Evolutionary conservation across 2,888 invertebrate genomes (phyloP), one percentile per base, ranked within the genome.

Genomic region (Melipona beecheii): DNA sequence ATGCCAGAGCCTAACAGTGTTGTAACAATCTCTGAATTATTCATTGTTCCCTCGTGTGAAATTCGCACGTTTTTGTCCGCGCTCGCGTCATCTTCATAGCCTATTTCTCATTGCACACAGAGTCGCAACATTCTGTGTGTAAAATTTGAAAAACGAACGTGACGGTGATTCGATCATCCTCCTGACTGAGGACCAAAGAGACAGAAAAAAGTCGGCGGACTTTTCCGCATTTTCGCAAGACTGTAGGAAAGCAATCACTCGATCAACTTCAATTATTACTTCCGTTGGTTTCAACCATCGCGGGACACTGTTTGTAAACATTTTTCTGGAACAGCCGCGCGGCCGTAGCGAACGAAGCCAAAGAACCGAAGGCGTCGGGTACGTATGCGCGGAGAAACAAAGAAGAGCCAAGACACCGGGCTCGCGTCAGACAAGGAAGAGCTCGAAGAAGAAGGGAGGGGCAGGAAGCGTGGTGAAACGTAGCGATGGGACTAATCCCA

Each of bases 391-490:
- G 27, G n/a, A 50, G 43, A 54, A 31, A 74, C 64, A 72, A 43
- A 58, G 73, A 84, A 58, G 65, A 65, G 75, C 56, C 60, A 36
- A 71, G 73, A 65, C 13, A 36, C 58, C 43, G 43, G 24, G 52
- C 69, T 54, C 19, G 74, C 17, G 62, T 15, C 24, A 66, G 76
- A 81, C 75, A 71, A 76, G 77, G 82, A 87, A 80, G 49, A 50
- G 78, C 19, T 50, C 19, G 56, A 65, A 72, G 78, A 71, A 58
- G 81, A 80, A 78, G 84, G 82, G 84, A 85, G 80, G 77, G 81
- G 83, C 80, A 86, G 83, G 85, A 83, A 89, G 86, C 84, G 87
- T 81, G 81, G 89, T 78, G 83, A 86, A 78, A 66, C 66, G 70
- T 68, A 78, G 74, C 31, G 78, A 84, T 84, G 84, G 84, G 31